Base-by-base conservation (phyloP, 2,888 invertebrate species). In the Bellardia pandia region DNA sequence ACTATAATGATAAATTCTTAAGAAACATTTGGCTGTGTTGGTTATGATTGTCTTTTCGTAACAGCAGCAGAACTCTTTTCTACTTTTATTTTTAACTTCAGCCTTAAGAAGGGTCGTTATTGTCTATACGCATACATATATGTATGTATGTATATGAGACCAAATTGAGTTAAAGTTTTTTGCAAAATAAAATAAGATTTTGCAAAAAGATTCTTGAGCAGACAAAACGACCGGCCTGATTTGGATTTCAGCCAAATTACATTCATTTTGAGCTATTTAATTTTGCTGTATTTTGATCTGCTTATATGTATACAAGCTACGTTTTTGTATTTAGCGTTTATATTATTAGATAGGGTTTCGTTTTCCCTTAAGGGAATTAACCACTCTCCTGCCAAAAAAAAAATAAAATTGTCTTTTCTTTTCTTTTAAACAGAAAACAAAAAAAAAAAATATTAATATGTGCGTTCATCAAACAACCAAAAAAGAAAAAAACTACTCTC, bases 181-280 rank as follows among this genome's bases (percentile, higher is more conserved):
- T 48, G 33, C 16, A 33, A 58, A 68, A 45, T 16, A 8, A 14
- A 58, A 64, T 56, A 37, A 72, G 30, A 64, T 53, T 72, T 72
- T 14, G 13, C 6, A 58, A 6, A 11, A 74, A 58, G 16, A 45
- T 16, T 14, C 45, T 13, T 45, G 45, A 13, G 1, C 9, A 45
- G 3, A 9, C 13, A 45, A 3, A 11, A 13, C 45, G 4, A 6
- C 37, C 3, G 5, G 37, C 37, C 37, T 58, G 68, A n/a, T 68
- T 69, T 88, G 88, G 88, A 85, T 89, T 90, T 89, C 88, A 81
- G 88, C 86, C 76, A 89, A 88, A 88, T 83, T 90, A 74, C 58
- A 66, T 75, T 76, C 56, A 62, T 76, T 89, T 88, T 89, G 88
- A 89, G 88, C 80, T 88, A 89, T 89, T 90, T 88, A 89, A 85